Conservation (phyloP, 1,140 invertebrate species). For the Papilio helenus region DNA sequence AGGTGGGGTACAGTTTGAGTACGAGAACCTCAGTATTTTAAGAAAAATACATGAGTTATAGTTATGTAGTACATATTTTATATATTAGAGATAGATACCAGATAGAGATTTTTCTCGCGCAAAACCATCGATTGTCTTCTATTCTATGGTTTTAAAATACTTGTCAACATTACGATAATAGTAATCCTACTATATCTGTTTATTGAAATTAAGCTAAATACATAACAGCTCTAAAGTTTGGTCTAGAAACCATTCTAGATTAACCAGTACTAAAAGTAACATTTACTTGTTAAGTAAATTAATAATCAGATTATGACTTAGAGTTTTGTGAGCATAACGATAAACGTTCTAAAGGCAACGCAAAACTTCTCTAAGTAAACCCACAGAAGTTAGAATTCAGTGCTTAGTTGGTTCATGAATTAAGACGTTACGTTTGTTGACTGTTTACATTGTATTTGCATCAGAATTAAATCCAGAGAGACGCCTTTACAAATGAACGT, state of each 20-base stretch:
- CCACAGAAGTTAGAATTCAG: slow-evolving; percentile 48
- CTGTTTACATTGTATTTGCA: slow-evolving; percentile 66
- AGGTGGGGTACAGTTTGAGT: too few species aligned
- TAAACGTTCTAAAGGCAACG: slow-evolving; percentile 32
- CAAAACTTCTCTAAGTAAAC: slow-evolving; percentile 49
- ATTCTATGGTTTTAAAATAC: too few species aligned
- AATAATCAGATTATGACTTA: neutral
- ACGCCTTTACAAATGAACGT: slow-evolving; percentile 58
- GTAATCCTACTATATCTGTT: neutral
- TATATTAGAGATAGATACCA: too few species aligned
- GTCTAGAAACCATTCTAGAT: neutral
- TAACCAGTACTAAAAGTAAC: neutral
- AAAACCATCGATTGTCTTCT: too few species aligned
- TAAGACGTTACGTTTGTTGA: slow-evolving; percentile 44
- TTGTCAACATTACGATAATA: too few species aligned
- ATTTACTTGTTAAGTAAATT: neutral
- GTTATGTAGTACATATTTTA: too few species aligned
- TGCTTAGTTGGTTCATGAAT: slow-evolving; percentile 49
- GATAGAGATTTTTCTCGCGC: too few species aligned
- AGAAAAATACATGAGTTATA: too few species aligned
- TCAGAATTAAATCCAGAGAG: slow-evolving; percentile 61
- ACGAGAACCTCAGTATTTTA: too few species aligned
- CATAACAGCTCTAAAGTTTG: neutral
- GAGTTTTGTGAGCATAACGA: slow-evolving; percentile 12
- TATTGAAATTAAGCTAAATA: neutral